Conservation (phyloP, 1,140 invertebrate species). For the Campoletis sonorensis region DNA sequence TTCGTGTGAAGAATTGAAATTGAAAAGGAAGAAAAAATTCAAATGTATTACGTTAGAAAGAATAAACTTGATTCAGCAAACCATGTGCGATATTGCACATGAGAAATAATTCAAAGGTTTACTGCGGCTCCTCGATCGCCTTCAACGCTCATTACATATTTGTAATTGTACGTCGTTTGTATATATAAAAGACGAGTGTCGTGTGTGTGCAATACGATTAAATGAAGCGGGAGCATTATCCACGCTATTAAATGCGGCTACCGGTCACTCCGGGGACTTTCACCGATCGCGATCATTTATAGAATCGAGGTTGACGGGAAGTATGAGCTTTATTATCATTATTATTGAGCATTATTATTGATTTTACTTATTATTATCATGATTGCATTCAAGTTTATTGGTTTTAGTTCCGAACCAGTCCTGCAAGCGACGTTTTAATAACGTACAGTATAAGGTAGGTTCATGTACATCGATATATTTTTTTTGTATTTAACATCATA, state of each 20-base stretch:
- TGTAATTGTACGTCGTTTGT: slow-evolving; percentile 1
- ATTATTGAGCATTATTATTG: slow-evolving; percentile 5
- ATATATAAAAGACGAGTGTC: background rate
- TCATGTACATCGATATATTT: background rate
- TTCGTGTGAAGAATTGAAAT: too few species aligned
- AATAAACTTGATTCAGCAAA: background rate
- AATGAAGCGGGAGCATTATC: slow-evolving; percentile 30
- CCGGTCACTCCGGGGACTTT: slow-evolving; percentile 26
- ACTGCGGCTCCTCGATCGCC: background rate
- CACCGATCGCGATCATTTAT: slow-evolving; percentile 25
- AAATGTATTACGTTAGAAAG: too few species aligned
- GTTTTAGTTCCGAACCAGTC: background rate
- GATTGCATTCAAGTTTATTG: background rate
- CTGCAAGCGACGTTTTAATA: too few species aligned
- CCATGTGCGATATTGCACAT: background rate
- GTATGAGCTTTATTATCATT: background rate
- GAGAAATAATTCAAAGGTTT: slow-evolving; percentile 10
- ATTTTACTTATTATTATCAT: background rate
- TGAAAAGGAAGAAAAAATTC: too few species aligned
- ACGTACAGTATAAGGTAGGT: too few species aligned
- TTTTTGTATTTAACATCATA: too few species aligned
- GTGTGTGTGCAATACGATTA: background rate
- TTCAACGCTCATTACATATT: slow-evolving; percentile 10
- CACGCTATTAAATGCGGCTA: slow-evolving; percentile 25
- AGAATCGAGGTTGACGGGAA: slow-evolving; percentile 34